These are phyloP conservation scores for Apodemia duryi DNA, from an alignment of 2,888 invertebrate genomes.

Conservation along the genomic window DNA sequence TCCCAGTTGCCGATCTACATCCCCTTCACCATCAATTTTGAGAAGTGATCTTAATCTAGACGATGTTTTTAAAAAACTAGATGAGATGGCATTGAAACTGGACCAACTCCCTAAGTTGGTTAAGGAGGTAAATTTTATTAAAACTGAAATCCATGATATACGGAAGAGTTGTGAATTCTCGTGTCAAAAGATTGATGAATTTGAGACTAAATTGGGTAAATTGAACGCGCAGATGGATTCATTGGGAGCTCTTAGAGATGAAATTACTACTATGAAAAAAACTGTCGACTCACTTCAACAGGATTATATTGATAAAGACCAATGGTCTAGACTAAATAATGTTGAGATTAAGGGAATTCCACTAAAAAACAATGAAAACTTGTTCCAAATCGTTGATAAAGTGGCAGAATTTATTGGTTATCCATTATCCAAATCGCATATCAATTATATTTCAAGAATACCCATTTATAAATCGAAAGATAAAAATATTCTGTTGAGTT, in stretches of 20 bases:
- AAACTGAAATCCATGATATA: neutral
- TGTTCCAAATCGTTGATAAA: neutral
- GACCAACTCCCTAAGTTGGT: neutral
- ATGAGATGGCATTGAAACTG: neutral
- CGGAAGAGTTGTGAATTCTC: neutral
- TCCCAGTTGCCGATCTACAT: too few relatives aligned
- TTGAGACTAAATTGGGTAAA: neutral
- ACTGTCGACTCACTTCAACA: neutral
- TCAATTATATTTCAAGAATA: conserved; percentile 24
- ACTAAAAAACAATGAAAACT: too few relatives aligned
- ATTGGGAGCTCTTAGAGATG: conserved; percentile 5
- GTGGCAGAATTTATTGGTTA: neutral
- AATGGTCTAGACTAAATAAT: conserved; percentile 15
- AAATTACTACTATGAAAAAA: conserved; percentile 7
- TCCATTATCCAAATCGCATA: conserved; percentile 11
- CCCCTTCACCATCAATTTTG: too few relatives aligned
- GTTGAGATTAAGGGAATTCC: conserved; percentile 18
- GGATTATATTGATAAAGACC: conserved; percentile 6
- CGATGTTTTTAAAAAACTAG: conserved; percentile 1
- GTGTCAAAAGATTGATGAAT: neutral
- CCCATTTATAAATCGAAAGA: conserved; percentile 20
- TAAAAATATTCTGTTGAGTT: conserved; percentile 25
- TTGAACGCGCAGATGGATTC: neutral
- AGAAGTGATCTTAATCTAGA: conserved; percentile 3
- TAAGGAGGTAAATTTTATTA: neutral